These are phyloP conservation scores for Netelia virgata DNA, from an alignment of 2,888 invertebrate species.

Conservation along the genomic window DNA sequence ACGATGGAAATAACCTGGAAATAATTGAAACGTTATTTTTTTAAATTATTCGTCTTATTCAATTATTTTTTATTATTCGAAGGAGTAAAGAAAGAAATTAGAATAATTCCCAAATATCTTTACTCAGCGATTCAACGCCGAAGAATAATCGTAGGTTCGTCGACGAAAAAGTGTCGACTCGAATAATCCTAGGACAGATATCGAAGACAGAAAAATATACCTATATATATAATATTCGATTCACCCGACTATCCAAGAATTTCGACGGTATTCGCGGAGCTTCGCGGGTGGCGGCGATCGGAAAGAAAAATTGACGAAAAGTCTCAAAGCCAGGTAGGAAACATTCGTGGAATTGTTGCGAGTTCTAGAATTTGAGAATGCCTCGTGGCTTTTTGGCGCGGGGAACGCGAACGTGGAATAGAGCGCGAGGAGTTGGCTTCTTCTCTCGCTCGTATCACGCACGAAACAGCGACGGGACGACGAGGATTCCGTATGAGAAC, in stretches of 20 bases:
- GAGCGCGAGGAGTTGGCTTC: background rate
- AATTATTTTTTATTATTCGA: too few species aligned
- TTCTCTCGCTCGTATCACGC: background rate
- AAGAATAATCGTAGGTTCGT: background rate
- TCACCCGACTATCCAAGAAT: background rate
- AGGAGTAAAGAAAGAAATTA: too few species aligned
- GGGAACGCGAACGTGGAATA: background rate
- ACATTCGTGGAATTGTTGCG: constrained; percentile 52
- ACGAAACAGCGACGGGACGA: constrained; percentile 6
- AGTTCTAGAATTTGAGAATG: constrained; percentile 41
- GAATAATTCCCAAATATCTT: background rate
- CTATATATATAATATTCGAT: background rate
- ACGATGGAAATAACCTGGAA: too few species aligned
- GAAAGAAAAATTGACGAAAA: constrained; percentile 50
- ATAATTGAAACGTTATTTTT: too few species aligned
- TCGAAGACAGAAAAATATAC: constrained; percentile 1
- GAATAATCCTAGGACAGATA: constrained; percentile 1
- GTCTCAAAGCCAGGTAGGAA: constrained; percentile 30
- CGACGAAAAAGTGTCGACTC: background rate
- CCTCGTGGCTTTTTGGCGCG: constrained; percentile 15
- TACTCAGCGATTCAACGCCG: background rate
- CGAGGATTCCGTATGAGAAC: constrained; percentile 35
- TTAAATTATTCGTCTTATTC: too few species aligned
- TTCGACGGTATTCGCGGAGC: constrained; percentile 23
- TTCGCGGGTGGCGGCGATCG: constrained; percentile 27